Evolutionary conservation across 2,797 vertebrate genomes (phyloP).

Genomic region (Lacerta agilis): DNA sequence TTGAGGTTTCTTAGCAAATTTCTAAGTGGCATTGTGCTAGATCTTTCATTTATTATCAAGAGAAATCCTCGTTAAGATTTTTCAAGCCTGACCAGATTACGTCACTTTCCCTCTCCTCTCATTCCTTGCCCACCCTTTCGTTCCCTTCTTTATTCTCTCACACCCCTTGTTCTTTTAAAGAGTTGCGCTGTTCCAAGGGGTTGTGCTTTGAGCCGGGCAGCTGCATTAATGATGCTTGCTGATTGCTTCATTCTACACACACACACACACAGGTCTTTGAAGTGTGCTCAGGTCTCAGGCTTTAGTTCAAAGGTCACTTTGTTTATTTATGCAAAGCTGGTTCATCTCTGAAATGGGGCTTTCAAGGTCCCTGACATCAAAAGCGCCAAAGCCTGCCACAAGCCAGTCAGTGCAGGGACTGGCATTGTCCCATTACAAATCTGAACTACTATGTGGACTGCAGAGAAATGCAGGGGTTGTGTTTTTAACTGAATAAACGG

Average conservation of each 20-base stretch:
- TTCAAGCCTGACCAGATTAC: conserved; percentile 74
- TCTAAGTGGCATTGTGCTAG: conserved; percentile 25
- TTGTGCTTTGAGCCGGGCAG: conserved; percentile 44
- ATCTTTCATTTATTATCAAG: conserved; percentile 56
- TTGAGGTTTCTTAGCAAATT: neutral
- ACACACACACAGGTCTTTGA: conserved; percentile 66
- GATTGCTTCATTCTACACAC: conserved; percentile 73
- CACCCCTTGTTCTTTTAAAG: conserved; percentile 55
- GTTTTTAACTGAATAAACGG: conserved; percentile 40
- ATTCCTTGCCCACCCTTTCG: conserved; percentile 29
- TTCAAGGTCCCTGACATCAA: conserved; percentile 77
- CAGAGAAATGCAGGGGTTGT: conserved; percentile 14
- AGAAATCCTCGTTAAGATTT: conserved; percentile 65
- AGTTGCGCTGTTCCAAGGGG: conserved; percentile 30
- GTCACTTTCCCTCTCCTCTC: conserved; percentile 74
- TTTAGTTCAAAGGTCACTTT: conserved; percentile 78
- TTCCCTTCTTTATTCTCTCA: conserved; percentile 58
- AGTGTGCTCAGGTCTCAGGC: conserved; percentile 76
- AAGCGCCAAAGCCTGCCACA: conserved; percentile 68
- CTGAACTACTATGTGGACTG: conserved; percentile 57
- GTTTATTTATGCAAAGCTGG: conserved; percentile 82
- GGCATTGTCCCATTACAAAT: conserved; percentile 67
- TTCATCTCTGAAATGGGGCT: conserved; percentile 77
- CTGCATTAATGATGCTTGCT: conserved; percentile 73
- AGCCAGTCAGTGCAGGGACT: conserved; percentile 67